A percentile compares a stretch with the other conserved stretches of the same genome.
These are phyloP conservation scores for Caerostris extrusa DNA, from an alignment of 1,140 invertebrate species.

Conservation along the genomic window DNA sequence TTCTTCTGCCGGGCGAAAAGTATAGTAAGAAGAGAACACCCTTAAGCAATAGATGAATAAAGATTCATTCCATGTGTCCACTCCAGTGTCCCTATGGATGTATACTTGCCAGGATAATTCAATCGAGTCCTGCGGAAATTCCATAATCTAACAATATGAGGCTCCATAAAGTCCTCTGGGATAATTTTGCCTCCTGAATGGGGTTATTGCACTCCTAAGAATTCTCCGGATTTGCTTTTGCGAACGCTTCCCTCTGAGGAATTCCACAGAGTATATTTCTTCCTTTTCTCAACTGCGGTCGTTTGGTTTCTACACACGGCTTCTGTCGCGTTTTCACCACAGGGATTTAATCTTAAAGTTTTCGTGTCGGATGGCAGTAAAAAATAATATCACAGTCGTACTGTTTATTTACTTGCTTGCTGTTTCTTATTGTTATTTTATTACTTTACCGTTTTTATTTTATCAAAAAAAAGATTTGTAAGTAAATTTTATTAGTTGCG, in stretches of 20 bases:
- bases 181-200: not conserved
- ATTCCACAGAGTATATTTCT: not conserved
- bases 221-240: not conserved
- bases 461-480: too few species aligned
- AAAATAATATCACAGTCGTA: too few species aligned
- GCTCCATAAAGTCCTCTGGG: not conserved
- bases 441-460: too few species aligned
- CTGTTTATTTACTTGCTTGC: too few species aligned
- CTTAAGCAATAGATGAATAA: conserved; percentile 14
- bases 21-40: too few species aligned
- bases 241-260: not conserved
- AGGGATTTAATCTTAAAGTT: not conserved
- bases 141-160: conserved; percentile 4
- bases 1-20: too few species aligned
- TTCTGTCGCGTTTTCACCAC: not conserved
- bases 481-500: too few species aligned
- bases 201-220: conserved; percentile 18
- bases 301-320: not conserved
- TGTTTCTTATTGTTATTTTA: too few species aligned
- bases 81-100: not conserved
- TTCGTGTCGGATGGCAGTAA: too few species aligned
- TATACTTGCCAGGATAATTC: not conserved
- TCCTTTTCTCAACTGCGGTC: not conserved
- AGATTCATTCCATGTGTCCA: not conserved
- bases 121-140: not conserved